Base-by-base conservation (phyloP, 2,113 vertebrate genomes). In the Cavia porcellus region DNA sequence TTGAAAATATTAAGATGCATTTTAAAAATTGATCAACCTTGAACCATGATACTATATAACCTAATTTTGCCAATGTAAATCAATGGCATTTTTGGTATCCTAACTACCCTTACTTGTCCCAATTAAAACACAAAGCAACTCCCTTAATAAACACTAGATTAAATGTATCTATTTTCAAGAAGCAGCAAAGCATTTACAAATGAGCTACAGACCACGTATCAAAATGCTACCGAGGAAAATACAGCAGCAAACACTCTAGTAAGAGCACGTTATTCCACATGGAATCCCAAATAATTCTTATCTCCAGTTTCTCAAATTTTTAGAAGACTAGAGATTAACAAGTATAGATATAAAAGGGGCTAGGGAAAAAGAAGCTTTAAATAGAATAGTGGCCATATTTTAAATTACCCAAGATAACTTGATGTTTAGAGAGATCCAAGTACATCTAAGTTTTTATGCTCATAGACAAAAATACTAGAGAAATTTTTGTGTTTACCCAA, bases 401-500 rank as follows among this genome's bases (percentile, higher is more conserved):
- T 86, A 82, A 96, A 80, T 96, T 79, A 93, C 45, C 90, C 81
- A 95, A 79, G 85, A 82, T 92, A 72, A 95, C 59, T 25, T 88
- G 55, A 97, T 59, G 55, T 52, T 95, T 84, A 92, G 77, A 96
- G 47, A 94, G 94, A 90, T 83, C 64, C 88, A 95, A 92, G 80
- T 86, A 0, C 25, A 85, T 42, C 90, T 85, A 57, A 82, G 47
- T 47, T 62, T 62, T 92, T 35, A 97, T 95, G 87, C 72, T 87
- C 25, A 42, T 2, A 75, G 57, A 92, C 87, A 61, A 95, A 92
- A 96, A 86, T 22, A 22, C 55, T 74, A 90, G 19, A 89, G 96
- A 97, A 96, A 97, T 95, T 97, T 98, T 97, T 96, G 89, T 97
- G 93, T 97, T 97, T 98, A 96, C 93, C 96, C 97, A 97, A 64